Conservation (phyloP, 64 coral and sea anemone species). For the Pocillopora verrucosa region DNA sequence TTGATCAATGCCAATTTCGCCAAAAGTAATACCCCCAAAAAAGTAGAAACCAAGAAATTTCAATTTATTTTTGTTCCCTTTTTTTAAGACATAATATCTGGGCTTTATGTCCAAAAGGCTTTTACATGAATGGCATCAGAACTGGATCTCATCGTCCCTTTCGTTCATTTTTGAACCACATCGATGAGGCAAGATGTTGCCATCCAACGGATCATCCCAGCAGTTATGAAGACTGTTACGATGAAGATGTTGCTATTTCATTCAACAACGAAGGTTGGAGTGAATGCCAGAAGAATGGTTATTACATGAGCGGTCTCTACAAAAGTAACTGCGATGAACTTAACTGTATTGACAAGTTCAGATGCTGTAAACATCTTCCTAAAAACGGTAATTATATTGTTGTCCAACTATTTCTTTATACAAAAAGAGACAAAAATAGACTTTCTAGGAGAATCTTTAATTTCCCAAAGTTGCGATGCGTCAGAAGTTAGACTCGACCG, state of each 20-base stretch:
- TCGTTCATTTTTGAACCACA: not conserved
- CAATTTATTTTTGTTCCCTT: not conserved
- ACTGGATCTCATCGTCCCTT: not conserved
- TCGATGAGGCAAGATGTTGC: conserved; percentile 1
- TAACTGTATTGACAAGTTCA: conserved; percentile 37
- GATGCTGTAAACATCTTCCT: not conserved
- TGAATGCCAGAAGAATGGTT: not conserved
- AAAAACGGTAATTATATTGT: too few species aligned
- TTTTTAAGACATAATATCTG: not conserved
- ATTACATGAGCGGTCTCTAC: conserved; percentile 29
- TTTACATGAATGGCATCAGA: not conserved
- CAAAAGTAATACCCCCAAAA: too few species aligned
- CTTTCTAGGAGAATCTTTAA: too few species aligned
- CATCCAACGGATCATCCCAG: not conserved
- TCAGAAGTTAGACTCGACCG: too few species aligned
- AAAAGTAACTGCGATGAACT: not conserved
- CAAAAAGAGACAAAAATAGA: too few species aligned
- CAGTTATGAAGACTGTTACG: conserved; percentile 14
- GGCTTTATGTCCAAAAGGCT: not conserved
- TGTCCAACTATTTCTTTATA: too few species aligned
- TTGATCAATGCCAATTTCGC: not conserved
- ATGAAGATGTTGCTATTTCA: not conserved
- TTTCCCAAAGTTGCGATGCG: too few species aligned
- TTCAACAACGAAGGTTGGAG: not conserved
- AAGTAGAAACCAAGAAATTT: not conserved